phyloP scores from a whole-genome alignment of 2,888 invertebrate genomes.

The Amitus sp. region DNA sequence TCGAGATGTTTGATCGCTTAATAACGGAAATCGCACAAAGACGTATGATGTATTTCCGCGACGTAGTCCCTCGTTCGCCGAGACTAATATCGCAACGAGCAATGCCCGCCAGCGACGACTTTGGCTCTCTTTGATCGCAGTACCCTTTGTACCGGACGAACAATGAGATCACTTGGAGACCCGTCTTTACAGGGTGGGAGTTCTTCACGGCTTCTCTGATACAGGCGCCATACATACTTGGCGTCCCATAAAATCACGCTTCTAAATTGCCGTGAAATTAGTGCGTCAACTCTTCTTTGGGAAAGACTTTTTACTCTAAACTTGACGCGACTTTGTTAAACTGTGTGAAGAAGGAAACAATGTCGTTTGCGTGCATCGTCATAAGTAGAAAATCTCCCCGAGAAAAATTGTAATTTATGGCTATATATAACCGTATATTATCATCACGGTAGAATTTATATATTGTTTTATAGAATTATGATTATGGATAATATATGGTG shows the following conservation, averaged over 20 bases:
- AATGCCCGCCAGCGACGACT: conserved; percentile 48
- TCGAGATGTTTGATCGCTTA: neutral
- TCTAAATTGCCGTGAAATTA: conserved; percentile 22
- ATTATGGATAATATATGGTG: no score
- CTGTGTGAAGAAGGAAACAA: no score
- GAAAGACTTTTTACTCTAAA: no score
- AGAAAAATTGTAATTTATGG: no score
- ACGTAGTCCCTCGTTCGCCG: conserved; percentile 22
- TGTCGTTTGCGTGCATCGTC: no score
- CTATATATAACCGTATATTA: no score
- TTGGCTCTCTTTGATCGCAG: conserved; percentile 52
- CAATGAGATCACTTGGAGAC: conserved; percentile 52
- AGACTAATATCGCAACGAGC: conserved; percentile 48
- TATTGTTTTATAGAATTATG: no score
- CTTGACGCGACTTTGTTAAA: no score
- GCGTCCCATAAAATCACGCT: conserved; percentile 17
- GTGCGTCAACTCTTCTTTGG: conserved; percentile 1
- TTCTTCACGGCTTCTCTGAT: conserved; percentile 27
- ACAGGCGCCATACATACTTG: conserved; percentile 18
- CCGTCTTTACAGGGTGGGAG: conserved; percentile 43
- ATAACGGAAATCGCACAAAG: conserved; percentile 13
- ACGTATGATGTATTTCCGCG: conserved; percentile 15
- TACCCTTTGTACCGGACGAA: conserved; percentile 45
- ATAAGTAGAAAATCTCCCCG: no score
- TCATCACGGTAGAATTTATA: no score